Conservation (phyloP, 2,113 vertebrate genomes). For the Melanostigma gelatinosum region DNA sequence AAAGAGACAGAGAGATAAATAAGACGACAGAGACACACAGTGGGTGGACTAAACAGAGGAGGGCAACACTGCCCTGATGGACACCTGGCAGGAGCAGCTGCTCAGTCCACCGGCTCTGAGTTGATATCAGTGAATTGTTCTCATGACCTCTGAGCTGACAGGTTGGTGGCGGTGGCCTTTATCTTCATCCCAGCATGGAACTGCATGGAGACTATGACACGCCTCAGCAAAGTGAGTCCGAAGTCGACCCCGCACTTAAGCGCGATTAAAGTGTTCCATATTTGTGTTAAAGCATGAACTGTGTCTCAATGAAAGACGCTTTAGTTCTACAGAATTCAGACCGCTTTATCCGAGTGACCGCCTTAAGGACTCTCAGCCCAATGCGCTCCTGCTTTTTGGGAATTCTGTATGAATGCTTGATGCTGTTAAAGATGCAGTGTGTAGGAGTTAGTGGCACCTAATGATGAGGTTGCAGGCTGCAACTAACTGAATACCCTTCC, state of each 20-base stretch:
- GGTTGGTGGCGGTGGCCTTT: constrained; percentile 25
- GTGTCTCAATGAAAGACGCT: constrained; percentile 3
- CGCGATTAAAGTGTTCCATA: not conserved
- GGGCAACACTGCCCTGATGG: constrained; percentile 10
- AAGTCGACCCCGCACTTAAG: not conserved
- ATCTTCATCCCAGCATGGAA: constrained; percentile 22
- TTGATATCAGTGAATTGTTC: constrained; percentile 29
- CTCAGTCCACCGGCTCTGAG: constrained; percentile 14
- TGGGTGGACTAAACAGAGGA: constrained; percentile 8
- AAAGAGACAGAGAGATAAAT: constrained; percentile 6
- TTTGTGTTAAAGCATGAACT: not conserved
- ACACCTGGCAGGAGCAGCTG: constrained; percentile 47
- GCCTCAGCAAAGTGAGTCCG: constrained; percentile 21
- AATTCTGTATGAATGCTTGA: not conserved
- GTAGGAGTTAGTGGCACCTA: not conserved
- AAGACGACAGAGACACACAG: not conserved
- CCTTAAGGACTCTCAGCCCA: not conserved
- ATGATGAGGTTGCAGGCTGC: not conserved
- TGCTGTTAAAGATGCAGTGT: not conserved
- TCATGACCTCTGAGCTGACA: constrained; percentile 35
- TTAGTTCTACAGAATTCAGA: not conserved
- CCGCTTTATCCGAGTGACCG: too few species aligned
- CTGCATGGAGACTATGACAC: not conserved
- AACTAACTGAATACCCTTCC: not conserved
- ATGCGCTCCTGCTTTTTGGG: not conserved